Conservation (phyloP, 2,113 vertebrate genomes). For the Ctenomys sociabilis region DNA sequence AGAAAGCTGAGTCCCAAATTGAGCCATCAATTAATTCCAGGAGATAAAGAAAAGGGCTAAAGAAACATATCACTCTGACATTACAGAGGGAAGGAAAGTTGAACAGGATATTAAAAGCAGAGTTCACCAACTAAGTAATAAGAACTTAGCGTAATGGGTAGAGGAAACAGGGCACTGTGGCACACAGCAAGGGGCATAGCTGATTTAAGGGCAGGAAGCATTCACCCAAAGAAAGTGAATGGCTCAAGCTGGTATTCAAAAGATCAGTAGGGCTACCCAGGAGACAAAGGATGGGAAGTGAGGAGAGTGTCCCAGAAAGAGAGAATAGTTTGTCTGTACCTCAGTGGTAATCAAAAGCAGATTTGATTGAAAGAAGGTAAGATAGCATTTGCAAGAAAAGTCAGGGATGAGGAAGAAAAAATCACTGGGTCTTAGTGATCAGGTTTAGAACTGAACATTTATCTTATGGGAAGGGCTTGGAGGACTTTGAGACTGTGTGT, state of each 20-base stretch:
- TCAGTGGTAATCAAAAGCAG: not conserved
- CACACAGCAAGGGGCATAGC: not conserved
- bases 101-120: constrained; percentile 39
- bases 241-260: not conserved
- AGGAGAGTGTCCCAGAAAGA: not conserved
- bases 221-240: not conserved
- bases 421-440: not conserved
- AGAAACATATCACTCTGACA: constrained; percentile 29
- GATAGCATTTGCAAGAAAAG: not conserved
- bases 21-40: constrained; percentile 37
- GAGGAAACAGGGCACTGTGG: not conserved
- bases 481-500: constrained; percentile 36
- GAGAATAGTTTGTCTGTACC: not conserved
- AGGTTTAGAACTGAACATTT: not conserved
- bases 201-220: not conserved
- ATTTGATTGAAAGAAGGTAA: not conserved
- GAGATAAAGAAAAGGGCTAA: constrained; percentile 54
- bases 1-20: constrained; percentile 10
- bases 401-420: not conserved
- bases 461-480: not conserved
- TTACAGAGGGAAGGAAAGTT: not conserved
- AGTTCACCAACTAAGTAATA: not conserved
- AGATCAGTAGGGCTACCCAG: not conserved
- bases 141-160: not conserved
- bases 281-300: not conserved